Conservation (phyloP, 2,113 vertebrate species). For the Macrotis lagotis region DNA sequence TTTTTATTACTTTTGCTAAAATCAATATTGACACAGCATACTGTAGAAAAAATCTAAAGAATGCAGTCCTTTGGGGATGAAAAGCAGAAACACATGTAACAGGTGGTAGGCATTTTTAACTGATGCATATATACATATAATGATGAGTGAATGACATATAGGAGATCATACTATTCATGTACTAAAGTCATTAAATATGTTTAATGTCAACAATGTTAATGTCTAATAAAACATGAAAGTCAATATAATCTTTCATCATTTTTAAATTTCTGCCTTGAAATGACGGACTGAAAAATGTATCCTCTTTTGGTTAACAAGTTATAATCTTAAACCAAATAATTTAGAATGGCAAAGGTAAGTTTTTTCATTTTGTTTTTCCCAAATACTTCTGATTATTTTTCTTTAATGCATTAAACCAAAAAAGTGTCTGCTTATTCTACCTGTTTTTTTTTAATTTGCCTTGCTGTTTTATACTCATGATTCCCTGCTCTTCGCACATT, state of each 20-base stretch:
- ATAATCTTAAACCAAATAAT: neutral
- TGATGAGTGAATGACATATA: conserved; percentile 55
- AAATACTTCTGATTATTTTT: neutral
- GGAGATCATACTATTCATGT: conserved; percentile 48
- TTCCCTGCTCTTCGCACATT: neutral
- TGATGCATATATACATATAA: conserved; percentile 59
- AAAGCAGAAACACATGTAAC: conserved; percentile 61
- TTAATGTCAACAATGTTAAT: conserved; percentile 60
- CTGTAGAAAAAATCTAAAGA: conserved; percentile 74
- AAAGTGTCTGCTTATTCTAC: neutral
- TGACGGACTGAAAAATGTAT: conserved; percentile 27
- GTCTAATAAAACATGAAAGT: conserved; percentile 59
- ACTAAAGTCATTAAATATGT: conserved; percentile 54
- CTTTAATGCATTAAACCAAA: neutral
- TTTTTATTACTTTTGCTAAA: conserved; percentile 79
- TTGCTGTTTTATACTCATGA: neutral
- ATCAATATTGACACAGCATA: conserved; percentile 79
- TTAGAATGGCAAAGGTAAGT: neutral
- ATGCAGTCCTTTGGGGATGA: conserved; percentile 61
- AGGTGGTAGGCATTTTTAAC: conserved; percentile 75
- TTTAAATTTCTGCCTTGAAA: conserved; percentile 57
- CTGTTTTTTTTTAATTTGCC: neutral
- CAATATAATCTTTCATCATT: conserved; percentile 29
- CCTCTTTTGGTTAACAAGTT: conserved; percentile 8
- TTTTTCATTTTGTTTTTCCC: neutral